phyloP scores from a whole-genome alignment of 2,888 invertebrate species.

The Eucera pruinosa region DNA sequence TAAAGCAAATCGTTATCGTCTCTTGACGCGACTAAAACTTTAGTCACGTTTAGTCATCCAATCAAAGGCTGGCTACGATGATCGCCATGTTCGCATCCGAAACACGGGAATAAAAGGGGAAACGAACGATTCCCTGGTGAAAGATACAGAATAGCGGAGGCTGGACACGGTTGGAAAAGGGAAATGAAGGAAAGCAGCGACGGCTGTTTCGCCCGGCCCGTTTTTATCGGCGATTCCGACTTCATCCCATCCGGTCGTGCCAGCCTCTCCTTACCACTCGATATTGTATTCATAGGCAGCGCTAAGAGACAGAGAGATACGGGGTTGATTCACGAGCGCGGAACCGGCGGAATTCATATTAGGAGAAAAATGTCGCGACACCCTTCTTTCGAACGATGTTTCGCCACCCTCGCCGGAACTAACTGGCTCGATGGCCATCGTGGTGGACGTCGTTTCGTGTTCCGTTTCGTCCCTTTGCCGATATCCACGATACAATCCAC shows the following conservation, averaged over 20 bases:
- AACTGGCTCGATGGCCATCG: constrained; percentile 43
- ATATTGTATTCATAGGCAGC: constrained; percentile 79
- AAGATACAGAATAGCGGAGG: constrained; percentile 10
- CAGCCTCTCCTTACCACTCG: constrained; percentile 65
- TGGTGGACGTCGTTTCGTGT: constrained; percentile 6
- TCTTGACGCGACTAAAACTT: too few species aligned
- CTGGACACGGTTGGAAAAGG: constrained; percentile 25
- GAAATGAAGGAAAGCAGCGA: constrained; percentile 51
- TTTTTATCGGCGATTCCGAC: constrained; percentile 74
- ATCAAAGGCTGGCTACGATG: neutral
- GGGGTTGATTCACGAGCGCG: constrained; percentile 69
- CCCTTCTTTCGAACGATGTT: constrained; percentile 12
- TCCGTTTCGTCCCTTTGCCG: constrained; percentile 20
- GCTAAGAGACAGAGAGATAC: constrained; percentile 72
- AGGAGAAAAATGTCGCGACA: constrained; percentile 65
- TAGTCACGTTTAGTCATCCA: neutral
- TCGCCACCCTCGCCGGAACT: constrained; percentile 26
- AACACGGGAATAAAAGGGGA: neutral
- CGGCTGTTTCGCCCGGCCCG: constrained; percentile 58
- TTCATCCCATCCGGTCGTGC: constrained; percentile 61
- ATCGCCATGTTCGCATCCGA: neutral
- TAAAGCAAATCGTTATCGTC: too few species aligned
- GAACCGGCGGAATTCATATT: constrained; percentile 72
- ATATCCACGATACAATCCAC: constrained; percentile 17
- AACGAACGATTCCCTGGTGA: neutral